Evolutionary conservation across 2,113 vertebrate genomes (phyloP), one percentile per base, ranked within the genome.

Genomic region (Leptodactylus fuscus): DNA sequence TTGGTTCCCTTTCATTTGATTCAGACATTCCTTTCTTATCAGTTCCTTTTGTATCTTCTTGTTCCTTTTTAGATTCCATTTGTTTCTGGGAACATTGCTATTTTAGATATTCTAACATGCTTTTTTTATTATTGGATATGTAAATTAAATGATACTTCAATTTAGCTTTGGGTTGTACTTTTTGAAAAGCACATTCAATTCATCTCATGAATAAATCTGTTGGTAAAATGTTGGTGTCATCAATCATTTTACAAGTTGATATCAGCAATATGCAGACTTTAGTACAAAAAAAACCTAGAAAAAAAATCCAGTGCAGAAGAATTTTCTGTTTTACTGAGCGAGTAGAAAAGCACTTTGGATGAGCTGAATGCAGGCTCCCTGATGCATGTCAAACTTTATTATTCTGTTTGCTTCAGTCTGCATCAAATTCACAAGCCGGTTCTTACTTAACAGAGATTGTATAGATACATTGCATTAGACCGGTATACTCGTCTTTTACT

Each of bases 201-300:
- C 83, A 44, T 85, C 83, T 85, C 62, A 85, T 85, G 83, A 85
- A 79, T 85, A 85, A 85, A 85, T 85, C 83, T 85, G 75, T 85
- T 80, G 82, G 55, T 73, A 58, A 84, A 76, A 76, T 84, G 71
- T 60, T 49, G 46, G 62, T 85, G 83, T 85, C 75, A 85, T 85
- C 83, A 85, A 85, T 85, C 83, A 85, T 79, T 58, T 79, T 85
- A 58, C 75, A 85, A 85, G 83, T 55, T 85, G 75, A 70, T 79
- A 85, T 78, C 73, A 85, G 75, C n/a, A 85, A 49, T 67, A 80
- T 34, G 44, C 36, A 70, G 83, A 38, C 60, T 79, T 79, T 41
- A 38, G 51, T 29, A 51, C 34, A 60, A 46, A 34, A 82, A 67
- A 81, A 65, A 41, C 18, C 32, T 24, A 5, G 10, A 44, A 62